Base-by-base conservation (phyloP, 2,113 vertebrate genomes). In the Gadus macrocephalus region DNA sequence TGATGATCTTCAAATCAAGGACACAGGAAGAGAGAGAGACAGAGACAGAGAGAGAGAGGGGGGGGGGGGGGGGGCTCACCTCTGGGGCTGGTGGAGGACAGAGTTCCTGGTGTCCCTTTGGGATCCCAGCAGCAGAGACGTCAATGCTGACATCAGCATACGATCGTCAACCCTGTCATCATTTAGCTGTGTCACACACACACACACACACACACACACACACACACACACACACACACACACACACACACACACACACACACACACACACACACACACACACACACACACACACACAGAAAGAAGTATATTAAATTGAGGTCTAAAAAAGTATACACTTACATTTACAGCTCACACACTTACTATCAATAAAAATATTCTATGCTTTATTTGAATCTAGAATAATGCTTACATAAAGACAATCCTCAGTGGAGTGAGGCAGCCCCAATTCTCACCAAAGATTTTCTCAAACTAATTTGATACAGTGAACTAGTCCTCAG, bases 81-180 rank as follows among this genome's bases (percentile, higher is more conserved):
- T 93, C 83, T 94, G 95, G 55, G 94, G 94, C 83, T 95, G 92
- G 82, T 95, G 93, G 7, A 92, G 90, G 61, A 95, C 91, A 35
- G 91, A 89, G 85, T 88, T 92, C 74, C 89, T 87, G 67, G 81
- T 73, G 2, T 90, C 78, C 81, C 92, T 90, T 73, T 89, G 87
- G 19, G 79, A 65, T 61, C 83, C 78, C 11, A 88, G 83, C 14
- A 93, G 80, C 76, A 94, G 85, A 53, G 88, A 84, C 55, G 62
- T 87, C 58, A 93, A 73, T 66, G 89, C 78, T 11, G 79, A 53
- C 0, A 69, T 76, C 84, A 92, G 73, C 14, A 91, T 60, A 19
- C 63, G 88, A 38, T 90, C 78, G 0, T 91, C 87, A 19, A 68
- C 22, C 55, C 75, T 70, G 65, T 77, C 88, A 59, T 92, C 90